Conservation (phyloP, 1,140 invertebrate species). For the Pomacea maculata region DNA sequence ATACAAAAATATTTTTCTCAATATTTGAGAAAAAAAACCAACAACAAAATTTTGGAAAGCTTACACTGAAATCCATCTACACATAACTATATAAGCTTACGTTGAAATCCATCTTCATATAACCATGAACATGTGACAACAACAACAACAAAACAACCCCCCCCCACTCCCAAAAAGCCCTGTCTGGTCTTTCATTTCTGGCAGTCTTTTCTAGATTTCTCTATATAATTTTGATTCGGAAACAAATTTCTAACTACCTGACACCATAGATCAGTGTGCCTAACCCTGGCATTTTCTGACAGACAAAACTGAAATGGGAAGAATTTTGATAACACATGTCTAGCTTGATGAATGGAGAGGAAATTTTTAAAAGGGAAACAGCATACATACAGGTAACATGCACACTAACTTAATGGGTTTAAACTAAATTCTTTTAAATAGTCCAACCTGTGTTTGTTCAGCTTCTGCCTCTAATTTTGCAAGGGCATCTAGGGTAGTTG, state of each 20-base stretch:
- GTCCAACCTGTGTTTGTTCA: constrained; percentile 60
- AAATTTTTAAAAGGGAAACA: no score
- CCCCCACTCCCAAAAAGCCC: no score
- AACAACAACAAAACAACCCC: not conserved
- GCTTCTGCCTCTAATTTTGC: constrained; percentile 67
- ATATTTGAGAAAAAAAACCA: not conserved
- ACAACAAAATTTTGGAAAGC: not conserved
- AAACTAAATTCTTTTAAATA: not conserved
- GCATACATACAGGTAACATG: not conserved
- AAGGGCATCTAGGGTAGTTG: constrained; percentile 69
- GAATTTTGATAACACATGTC: not conserved
- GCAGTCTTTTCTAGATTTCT: not conserved
- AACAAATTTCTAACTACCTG: not conserved
- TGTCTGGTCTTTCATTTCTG: not conserved
- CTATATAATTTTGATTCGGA: not conserved
- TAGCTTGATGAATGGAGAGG: no score
- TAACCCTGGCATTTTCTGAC: not conserved
- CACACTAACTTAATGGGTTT: not conserved
- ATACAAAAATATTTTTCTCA: not conserved
- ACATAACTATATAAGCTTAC: not conserved
- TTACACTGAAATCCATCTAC: not conserved
- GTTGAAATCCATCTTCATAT: not conserved
- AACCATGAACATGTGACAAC: not conserved
- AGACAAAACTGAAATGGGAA: not conserved
- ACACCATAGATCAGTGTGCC: not conserved